These are phyloP conservation scores for Calliopum simillimum DNA, from an alignment of 2,888 invertebrate species.

Conservation along the genomic window DNA sequence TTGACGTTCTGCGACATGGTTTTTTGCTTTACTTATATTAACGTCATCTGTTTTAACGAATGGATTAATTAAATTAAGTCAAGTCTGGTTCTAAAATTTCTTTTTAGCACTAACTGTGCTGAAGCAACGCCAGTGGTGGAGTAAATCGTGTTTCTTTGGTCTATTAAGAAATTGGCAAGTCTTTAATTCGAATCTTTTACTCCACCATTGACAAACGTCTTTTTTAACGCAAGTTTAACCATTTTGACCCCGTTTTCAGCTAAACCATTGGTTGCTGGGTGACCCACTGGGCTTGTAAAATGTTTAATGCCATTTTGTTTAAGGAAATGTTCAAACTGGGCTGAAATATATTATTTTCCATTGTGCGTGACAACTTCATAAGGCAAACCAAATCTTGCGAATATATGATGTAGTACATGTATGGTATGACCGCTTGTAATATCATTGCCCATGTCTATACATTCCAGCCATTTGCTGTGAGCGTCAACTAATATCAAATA, in stretches of 20 bases:
- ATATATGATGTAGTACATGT: not conserved
- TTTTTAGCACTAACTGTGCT: not conserved
- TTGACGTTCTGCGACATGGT: constrained; percentile 18
- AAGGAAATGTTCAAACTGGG: not conserved
- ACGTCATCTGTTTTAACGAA: constrained; percentile 5
- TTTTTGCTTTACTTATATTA: constrained; percentile 1
- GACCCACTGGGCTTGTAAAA: constrained; percentile 32
- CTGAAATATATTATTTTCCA: constrained; percentile 1
- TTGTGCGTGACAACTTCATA: not conserved
- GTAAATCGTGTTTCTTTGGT: constrained; percentile 39
- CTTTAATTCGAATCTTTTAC: constrained; percentile 30
- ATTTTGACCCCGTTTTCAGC: constrained; percentile 43
- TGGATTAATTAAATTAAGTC: constrained; percentile 44
- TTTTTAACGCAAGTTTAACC: constrained; percentile 42
- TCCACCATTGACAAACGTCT: constrained; percentile 28
- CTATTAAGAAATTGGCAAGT: constrained; percentile 40
- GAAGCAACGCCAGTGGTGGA: constrained; percentile 39
- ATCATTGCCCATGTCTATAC: not conserved
- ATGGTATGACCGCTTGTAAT: not conserved
- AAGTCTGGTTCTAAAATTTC: constrained; percentile 37
- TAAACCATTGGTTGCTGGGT: constrained; percentile 41
- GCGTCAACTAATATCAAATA: not conserved
- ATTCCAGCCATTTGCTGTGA: constrained; percentile 3
- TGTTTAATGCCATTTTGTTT: constrained; percentile 14
- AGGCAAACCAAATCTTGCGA: not conserved